These are phyloP conservation scores for Samia ricini DNA, from an alignment of 1,140 invertebrate species.

Conservation along the genomic window DNA sequence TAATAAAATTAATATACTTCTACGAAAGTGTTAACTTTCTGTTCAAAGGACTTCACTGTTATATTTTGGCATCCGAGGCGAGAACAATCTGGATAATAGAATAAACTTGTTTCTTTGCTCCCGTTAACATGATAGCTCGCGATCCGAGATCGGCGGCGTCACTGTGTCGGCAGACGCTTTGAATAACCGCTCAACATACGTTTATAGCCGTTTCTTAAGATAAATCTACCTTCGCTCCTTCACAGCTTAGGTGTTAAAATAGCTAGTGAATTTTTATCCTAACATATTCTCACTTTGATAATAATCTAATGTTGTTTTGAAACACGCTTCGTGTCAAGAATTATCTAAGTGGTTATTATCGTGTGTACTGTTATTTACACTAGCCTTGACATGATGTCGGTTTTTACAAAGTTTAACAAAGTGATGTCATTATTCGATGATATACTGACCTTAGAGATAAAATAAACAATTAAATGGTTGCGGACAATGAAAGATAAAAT, in stretches of 20 bases:
- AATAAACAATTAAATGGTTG: too few relatives aligned
- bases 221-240: constrained; percentile 9
- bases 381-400: neutral
- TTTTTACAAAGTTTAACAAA: too few relatives aligned
- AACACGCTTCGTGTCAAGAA: constrained; percentile 1
- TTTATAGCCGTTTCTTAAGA: constrained; percentile 12
- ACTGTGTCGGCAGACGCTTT: constrained; percentile 30
- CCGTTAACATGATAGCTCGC: constrained; percentile 19
- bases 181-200: constrained; percentile 19
- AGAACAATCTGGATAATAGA: constrained; percentile 69
- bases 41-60: neutral
- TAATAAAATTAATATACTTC: neutral
- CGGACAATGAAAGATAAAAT: too few relatives aligned
- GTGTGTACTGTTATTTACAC: neutral
- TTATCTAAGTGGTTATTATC: neutral
- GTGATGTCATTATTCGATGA: too few relatives aligned
- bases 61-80: constrained; percentile 63
- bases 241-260: constrained; percentile 2
- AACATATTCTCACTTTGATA: constrained; percentile 10
- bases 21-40: neutral
- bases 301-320: constrained; percentile 5
- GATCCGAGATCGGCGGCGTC: constrained; percentile 27
- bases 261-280: neutral
- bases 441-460: too few relatives aligned
- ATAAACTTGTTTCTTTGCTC: constrained; percentile 44